Evolutionary conservation across 2,113 vertebrate genomes (phyloP).

Genomic region (Cynopterus brachyotis): DNA sequence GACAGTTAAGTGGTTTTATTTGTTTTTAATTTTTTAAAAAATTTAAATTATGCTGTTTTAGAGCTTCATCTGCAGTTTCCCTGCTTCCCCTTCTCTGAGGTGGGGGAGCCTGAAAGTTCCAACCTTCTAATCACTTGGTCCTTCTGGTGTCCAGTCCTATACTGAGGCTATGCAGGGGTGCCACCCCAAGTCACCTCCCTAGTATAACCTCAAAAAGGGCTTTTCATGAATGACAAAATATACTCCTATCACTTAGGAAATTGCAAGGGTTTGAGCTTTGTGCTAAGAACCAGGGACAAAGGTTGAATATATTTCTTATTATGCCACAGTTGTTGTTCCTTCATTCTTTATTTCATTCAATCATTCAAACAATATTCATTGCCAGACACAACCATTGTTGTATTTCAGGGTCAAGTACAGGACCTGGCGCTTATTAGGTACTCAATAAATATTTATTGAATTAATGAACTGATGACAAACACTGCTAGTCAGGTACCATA

Average conservation of each 20-base stretch:
- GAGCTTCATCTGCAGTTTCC: no score
- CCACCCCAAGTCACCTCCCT: no score
- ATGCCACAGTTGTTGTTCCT: neutral
- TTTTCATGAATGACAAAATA: no score
- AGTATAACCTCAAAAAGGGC: no score
- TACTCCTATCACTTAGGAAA: neutral
- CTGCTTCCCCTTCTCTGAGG: no score
- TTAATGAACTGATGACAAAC: neutral
- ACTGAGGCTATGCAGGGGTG: no score
- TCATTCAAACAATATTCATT: neutral
- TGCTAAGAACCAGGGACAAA: neutral
- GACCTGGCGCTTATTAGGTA: neutral
- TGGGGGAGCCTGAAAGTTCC: no score
- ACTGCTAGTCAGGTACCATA: neutral
- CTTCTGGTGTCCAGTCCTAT: no score
- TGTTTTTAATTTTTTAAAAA: no score
- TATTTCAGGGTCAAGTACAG: neutral
- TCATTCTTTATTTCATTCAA: neutral
- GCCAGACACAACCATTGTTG: neutral
- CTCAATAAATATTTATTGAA: neutral
- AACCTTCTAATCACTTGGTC: no score
- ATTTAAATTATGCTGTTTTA: no score
- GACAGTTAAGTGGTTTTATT: no score
- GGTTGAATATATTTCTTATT: neutral
- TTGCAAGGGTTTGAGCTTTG: neutral